These are phyloP conservation scores for Drosophila rellima DNA, from an alignment of 2,888 invertebrate genomes.

Conservation along the genomic window DNA sequence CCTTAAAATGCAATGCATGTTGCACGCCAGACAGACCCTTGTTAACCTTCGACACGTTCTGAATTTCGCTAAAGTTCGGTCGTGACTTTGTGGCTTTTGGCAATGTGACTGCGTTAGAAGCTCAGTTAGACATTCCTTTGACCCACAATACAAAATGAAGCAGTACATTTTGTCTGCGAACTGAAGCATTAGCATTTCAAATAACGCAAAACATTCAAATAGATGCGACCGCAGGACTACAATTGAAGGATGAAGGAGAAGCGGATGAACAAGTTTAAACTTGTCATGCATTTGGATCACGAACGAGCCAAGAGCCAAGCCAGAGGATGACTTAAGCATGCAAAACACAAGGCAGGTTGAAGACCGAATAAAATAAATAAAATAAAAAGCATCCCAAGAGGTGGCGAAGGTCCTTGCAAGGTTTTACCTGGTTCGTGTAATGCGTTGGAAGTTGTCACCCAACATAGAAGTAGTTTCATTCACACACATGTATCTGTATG, in stretches of 20 bases:
- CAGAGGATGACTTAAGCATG: slow-evolving; percentile 27
- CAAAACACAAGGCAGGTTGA: slow-evolving; percentile 20
- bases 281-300: slow-evolving; percentile 59
- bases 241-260: slow-evolving; percentile 9
- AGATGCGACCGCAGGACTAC: slow-evolving; percentile 50
- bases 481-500: neutral
- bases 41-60: slow-evolving; percentile 48
- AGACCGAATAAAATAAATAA: slow-evolving; percentile 7
- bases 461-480: slow-evolving; percentile 2
- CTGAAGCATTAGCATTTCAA: slow-evolving; percentile 59
- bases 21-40: slow-evolving; percentile 36
- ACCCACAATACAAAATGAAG: slow-evolving; percentile 34
- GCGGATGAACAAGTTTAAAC: slow-evolving; percentile 31
- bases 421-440: slow-evolving; percentile 23
- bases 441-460: slow-evolving; percentile 36
- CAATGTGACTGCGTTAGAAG: slow-evolving; percentile 30
- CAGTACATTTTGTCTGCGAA: slow-evolving; percentile 25
- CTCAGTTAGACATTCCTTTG: slow-evolving; percentile 11
- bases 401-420: slow-evolving; percentile 13
- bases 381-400: neutral
- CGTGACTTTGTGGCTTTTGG: slow-evolving; percentile 45
- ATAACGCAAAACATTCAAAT: slow-evolving; percentile 58
- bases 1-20: slow-evolving; percentile 6
- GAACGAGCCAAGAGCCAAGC: slow-evolving; percentile 14
- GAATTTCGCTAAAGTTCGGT: slow-evolving; percentile 34